Evolutionary conservation across 64 coral and sea anemone genomes (phyloP), one percentile per base, ranked within the genome.

Genomic region (Dendronephthya gigantea): DNA sequence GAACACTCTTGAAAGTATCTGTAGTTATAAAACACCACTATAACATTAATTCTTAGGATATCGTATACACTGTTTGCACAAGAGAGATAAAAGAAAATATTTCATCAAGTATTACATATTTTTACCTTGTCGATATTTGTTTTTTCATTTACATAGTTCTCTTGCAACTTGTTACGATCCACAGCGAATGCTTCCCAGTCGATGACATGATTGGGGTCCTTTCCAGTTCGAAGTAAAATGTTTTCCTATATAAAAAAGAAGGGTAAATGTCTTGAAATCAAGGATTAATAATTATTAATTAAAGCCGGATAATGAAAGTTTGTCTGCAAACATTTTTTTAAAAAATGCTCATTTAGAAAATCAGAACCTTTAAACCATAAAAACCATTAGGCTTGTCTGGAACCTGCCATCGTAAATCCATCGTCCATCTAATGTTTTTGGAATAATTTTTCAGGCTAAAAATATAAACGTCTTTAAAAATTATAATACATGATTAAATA

Each of bases 321-420:
- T n/a, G n/a, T n/a, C 19, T n/a, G 58, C 3, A 22, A 66, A 3
- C 4, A 6, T 8, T 22, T 66, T 30, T 66, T 3, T 11, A 4
- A 45, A 45, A 45, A 4, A 45, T 45, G 41, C 41, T 45, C 22
- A 66, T 8, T 6, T 66, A 30, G 2, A 2, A 3, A 14, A 40
- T 7, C 40, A 32, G 10, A 16, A 93, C 92, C 92, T 93, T 93
- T 23, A 93, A 79, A 83, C 81, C 92, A 87, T 93, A 93, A 49
- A 87, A 93, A 15, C 92, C 92, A 49, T 93, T 93, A 2, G 92
- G 88, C 45, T 93, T 93, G 82, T 93, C 85, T 0, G 92, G 88
- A n/a, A 41, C 51, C 84, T 90, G 88, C 92, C 92, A 93, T n/a
- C 92, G 87, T 39, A 93, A 58, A 74, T 93, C 92, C 68, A 93